A percentile compares a stretch with the other conserved stretches of the same genome.
phyloP scores from a whole-genome alignment of 2,113 vertebrate species.

The Typhlomys cinereus region DNA sequence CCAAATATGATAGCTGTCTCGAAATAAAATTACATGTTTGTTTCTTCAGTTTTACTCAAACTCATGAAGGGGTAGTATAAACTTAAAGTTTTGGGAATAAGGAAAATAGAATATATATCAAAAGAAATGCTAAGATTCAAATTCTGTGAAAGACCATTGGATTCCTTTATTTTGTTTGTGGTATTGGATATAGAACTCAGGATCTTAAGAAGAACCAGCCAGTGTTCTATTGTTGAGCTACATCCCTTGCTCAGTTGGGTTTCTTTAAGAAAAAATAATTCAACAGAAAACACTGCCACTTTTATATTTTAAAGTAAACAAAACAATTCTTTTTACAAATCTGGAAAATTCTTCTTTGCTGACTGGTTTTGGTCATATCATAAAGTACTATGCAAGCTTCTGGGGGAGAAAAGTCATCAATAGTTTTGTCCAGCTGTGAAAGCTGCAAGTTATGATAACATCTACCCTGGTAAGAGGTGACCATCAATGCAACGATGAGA shows the following conservation, averaged over 20 bases:
- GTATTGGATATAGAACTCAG: neutral
- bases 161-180: neutral
- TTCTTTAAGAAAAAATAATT: neutral
- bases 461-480: too few species aligned
- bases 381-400: too few species aligned
- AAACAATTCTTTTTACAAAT: too few species aligned
- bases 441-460: too few species aligned
- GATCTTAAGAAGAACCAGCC: neutral
- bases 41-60: constrained; percentile 17
- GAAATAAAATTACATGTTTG: neutral
- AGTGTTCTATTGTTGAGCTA: too few species aligned
- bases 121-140: constrained; percentile 25
- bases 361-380: too few species aligned
- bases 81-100: neutral
- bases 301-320: neutral
- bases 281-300: neutral
- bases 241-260: neutral
- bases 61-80: constrained; percentile 15
- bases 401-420: too few species aligned
- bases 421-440: too few species aligned
- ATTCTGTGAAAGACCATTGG: constrained; percentile 9
- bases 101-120: neutral
- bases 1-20: neutral
- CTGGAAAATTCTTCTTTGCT: too few species aligned
- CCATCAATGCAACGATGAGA: too few species aligned